Base-by-base conservation (phyloP, 2,888 invertebrate species). In the Calephelis perditalis region DNA sequence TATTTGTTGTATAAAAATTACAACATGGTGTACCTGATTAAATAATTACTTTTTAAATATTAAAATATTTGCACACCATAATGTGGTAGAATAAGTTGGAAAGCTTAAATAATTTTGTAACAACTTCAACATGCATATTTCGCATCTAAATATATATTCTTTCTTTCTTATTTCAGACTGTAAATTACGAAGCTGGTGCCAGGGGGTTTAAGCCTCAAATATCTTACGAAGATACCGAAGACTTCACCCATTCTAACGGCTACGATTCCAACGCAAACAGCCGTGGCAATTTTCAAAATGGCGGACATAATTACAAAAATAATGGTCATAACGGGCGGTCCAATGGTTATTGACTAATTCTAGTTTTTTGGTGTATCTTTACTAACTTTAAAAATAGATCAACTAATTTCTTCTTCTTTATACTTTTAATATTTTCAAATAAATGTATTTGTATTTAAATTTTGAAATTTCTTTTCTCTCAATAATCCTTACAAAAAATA, bases 151-250 rank as follows among this genome's bases (percentile, higher is more conserved):
- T 12, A 26, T 49, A 35, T 5, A 35, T 47, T 55, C 36, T 36
- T 15, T 10, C 4, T 46, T 10, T 37, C 52, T 64, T 35, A 54
- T 70, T 71, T 36, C 88, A 93, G 91, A 92, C 93, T 62, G 94
- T 95, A 7, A 93, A 92, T 67, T 95, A 95, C 78, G 93, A 93
- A 71, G 95, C 94, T 15, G 94, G 94, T 70, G 92, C 93, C 72
- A 84, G 92, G 54, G 95, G 95, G 7, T 95, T 93, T 82, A 92
- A 92, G 68, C 94, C 94, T 35, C 92, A 92, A 69, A 92, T 94
- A 64, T 91, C 92, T 4, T 94, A 94, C 74, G 92, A 94, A 72
- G 93, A 93, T 56, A 77, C 91, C 0, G 86, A 83, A 63, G 76
- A 77, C 7, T 67, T 77, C 0, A 65, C 70, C 5, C 79, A 81